Evolutionary conservation across 1,140 invertebrate species (phyloP).

Genomic region (Diorhabda carinulata): DNA sequence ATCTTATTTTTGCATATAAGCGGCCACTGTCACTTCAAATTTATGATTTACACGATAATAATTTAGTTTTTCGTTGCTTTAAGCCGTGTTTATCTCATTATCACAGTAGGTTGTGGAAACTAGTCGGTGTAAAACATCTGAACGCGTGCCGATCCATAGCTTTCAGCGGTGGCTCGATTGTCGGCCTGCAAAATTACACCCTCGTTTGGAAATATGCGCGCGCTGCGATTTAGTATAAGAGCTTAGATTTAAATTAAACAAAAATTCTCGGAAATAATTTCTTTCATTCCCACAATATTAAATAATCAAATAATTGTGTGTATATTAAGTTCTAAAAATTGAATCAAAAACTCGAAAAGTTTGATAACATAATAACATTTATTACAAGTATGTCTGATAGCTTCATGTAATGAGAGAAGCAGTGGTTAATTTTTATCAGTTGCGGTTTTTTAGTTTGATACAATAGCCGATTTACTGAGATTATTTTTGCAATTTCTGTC

Average conservation of each 20-base stretch:
- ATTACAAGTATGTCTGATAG: no score
- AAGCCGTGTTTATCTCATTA: constrained; percentile 1
- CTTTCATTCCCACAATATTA: no score
- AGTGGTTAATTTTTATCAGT: no score
- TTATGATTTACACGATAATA: background rate
- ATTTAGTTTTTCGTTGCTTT: constrained; percentile 1
- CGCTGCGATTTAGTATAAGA: constrained; percentile 9
- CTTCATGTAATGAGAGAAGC: no score
- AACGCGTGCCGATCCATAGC: constrained; percentile 18
- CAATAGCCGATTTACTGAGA: no score
- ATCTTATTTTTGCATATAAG: background rate
- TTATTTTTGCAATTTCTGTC: no score
- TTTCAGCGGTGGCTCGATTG: constrained; percentile 13
- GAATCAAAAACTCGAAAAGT: no score
- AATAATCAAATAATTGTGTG: no score
- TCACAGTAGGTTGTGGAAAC: constrained; percentile 8
- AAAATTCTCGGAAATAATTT: background rate
- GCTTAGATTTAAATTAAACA: background rate
- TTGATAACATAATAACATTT: no score
- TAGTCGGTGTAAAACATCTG: constrained; percentile 9
- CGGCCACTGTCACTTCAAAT: constrained; percentile 7
- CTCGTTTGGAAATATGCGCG: constrained; percentile 11
- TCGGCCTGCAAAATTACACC: constrained; percentile 13
- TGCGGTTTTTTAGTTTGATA: no score
- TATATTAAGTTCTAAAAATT: no score